Percentiles rank a stretch among this genome's conserved stretches.
These are phyloP conservation scores for Trichoplax adhaerens DNA, from an alignment of 37 sponge, comb jelly and placozoan genomes.

Conservation along the genomic window DNA sequence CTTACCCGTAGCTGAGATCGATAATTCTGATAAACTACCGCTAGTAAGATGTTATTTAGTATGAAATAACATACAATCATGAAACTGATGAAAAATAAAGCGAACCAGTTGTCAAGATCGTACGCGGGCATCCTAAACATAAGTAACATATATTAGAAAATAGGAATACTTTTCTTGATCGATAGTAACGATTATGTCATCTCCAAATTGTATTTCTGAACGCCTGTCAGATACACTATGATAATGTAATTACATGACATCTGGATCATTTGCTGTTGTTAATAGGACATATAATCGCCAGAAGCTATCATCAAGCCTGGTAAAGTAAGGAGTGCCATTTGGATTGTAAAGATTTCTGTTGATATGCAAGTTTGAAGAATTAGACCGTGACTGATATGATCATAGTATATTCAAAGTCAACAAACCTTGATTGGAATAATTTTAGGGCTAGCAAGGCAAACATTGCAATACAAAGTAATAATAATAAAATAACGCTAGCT, in stretches of 20 bases:
- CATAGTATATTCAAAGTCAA: too few species aligned
- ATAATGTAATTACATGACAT: slow-evolving; percentile 10
- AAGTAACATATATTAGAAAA: too few species aligned
- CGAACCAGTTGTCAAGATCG: slow-evolving; percentile 10
- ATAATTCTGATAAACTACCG: slow-evolving; percentile 27
- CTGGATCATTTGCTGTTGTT: slow-evolving; percentile 30
- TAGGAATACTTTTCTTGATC: too few species aligned
- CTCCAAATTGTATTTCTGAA: too few species aligned
- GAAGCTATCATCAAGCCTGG: slow-evolving; percentile 15
- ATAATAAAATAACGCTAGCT: too few species aligned
- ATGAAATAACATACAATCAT: slow-evolving; percentile 19
- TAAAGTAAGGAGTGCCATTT: slow-evolving; percentile 8
- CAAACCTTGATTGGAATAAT: too few species aligned
- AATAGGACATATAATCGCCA: slow-evolving; percentile 19
- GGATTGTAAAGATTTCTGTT: not conserved
- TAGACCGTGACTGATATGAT: too few species aligned
- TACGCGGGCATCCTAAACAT: slow-evolving; percentile 17
- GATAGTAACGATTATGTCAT: too few species aligned
- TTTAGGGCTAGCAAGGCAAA: too few species aligned
- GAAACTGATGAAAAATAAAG: slow-evolving; percentile 21
- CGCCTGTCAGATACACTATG: not conserved
- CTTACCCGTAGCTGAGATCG: slow-evolving; percentile 8
- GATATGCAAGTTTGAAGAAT: too few species aligned
- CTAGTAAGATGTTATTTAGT: slow-evolving; percentile 26
- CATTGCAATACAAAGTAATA: too few species aligned